Percentiles rank a stretch among this genome's conserved stretches.
Conservation (phyloP, 2,113 vertebrate genomes). For the Albula goreensis region DNA sequence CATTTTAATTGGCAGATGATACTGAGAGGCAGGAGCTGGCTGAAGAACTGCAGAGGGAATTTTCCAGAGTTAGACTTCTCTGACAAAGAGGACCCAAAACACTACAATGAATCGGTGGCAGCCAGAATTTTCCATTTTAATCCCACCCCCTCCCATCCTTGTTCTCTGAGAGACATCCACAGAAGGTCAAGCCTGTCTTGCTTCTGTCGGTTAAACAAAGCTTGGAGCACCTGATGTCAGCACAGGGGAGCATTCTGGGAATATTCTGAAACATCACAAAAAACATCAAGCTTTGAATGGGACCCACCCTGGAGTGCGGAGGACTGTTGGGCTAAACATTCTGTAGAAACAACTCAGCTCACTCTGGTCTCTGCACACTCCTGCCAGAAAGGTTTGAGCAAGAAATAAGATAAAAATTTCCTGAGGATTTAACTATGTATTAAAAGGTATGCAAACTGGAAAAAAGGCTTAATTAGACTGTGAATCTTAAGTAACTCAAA, state of each 20-base stretch:
- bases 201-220: conserved; percentile 27
- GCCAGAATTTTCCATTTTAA: conserved; percentile 48
- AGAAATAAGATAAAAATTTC: background rate
- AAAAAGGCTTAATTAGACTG: conserved; percentile 5
- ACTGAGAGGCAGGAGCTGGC: background rate
- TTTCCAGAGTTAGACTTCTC: conserved; percentile 28
- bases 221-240: conserved; percentile 14
- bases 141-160: background rate
- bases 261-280: background rate
- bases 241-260: conserved; percentile 3
- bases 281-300: background rate
- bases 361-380: background rate
- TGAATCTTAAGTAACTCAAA: background rate
- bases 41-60: conserved; percentile 13
- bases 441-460: background rate
- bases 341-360: background rate
- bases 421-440: background rate
- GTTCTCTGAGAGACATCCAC: conserved; percentile 50
- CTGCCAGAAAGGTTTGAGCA: background rate
- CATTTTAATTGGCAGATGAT: background rate
- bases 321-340: background rate
- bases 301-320: background rate
- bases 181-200: conserved; percentile 47
- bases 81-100: conserved; percentile 43
- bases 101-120: conserved; percentile 55